A percentile compares a stretch with the other conserved stretches of the same genome.
Conservation (phyloP, 1,140 invertebrate genomes). For the Augochlora pura region DNA sequence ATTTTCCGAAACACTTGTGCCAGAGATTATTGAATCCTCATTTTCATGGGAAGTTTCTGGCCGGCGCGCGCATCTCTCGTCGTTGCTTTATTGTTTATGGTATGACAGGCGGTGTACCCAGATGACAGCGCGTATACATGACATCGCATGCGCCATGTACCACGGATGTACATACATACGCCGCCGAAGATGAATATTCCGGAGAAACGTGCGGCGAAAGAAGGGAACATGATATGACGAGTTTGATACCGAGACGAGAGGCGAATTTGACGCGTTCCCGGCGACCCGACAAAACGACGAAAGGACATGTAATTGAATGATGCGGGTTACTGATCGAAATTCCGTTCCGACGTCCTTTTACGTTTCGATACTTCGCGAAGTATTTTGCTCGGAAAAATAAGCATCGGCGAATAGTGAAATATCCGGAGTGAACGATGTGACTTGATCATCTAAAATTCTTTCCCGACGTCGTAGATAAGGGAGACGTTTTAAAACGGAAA, state of each 20-base stretch:
- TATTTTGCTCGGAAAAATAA: too few species aligned
- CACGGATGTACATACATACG: background rate
- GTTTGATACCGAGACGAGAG: slow-evolving; percentile 42
- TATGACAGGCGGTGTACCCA: slow-evolving; percentile 24
- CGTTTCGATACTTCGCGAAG: too few species aligned
- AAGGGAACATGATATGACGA: slow-evolving; percentile 32
- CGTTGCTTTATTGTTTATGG: slow-evolving; percentile 37
- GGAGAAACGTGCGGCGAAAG: slow-evolving; percentile 3
- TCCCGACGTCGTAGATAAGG: too few species aligned
- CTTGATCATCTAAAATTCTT: too few species aligned
- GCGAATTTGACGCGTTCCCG: slow-evolving; percentile 41
- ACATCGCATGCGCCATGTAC: slow-evolving; percentile 7
- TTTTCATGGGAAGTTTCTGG: background rate
- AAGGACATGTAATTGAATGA: slow-evolving; percentile 11
- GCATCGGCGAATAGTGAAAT: too few species aligned
- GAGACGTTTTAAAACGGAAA: too few species aligned
- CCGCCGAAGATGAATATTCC: slow-evolving; percentile 40
- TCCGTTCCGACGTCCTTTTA: too few species aligned
- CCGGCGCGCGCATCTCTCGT: background rate
- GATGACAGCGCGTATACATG: slow-evolving; percentile 35
- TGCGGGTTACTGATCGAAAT: background rate
- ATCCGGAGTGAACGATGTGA: too few species aligned
- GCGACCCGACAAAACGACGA: slow-evolving; percentile 24
- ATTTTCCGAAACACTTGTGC: background rate
- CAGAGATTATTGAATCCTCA: slow-evolving; percentile 6